Evolutionary conservation across 2,888 invertebrate species (phyloP).

Genomic region (Notodonta dromedarius): DNA sequence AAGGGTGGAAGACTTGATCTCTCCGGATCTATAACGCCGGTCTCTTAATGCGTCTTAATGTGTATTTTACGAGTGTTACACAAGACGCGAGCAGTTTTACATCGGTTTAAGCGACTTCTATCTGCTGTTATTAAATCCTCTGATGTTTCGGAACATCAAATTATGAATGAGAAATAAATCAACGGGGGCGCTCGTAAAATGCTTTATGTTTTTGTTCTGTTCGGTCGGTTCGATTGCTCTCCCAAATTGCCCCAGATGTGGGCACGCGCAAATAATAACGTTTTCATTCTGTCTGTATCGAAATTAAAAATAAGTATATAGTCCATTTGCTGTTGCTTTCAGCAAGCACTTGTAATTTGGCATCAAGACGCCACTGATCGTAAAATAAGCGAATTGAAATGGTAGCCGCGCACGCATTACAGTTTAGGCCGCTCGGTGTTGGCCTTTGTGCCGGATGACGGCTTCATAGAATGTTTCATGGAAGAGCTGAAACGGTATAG

Average conservation of each 20-base stretch:
- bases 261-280: conserved; percentile 62
- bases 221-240: conserved; percentile 68
- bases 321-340: conserved; percentile 43
- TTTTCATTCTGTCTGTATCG: conserved; percentile 50
- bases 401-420: conserved; percentile 4
- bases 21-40: conserved; percentile 61
- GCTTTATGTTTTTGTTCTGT: conserved; percentile 81
- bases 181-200: conserved; percentile 78
- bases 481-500: neutral
- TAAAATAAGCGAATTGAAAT: conserved; percentile 24
- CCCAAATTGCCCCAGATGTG: conserved; percentile 75
- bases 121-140: conserved; percentile 80
- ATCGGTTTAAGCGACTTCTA: conserved; percentile 79
- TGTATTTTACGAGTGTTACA: conserved; percentile 83
- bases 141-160: conserved; percentile 82
- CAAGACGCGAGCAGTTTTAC: conserved; percentile 79
- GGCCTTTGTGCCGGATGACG: neutral
- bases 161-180: conserved; percentile 83
- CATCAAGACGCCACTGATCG: conserved; percentile 34
- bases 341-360: conserved; percentile 40
- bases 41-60: conserved; percentile 82
- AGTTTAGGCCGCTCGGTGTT: conserved; percentile 2
- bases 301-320: conserved; percentile 54
- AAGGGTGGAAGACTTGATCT: conserved; percentile 72
- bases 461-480: neutral